Evolutionary conservation across 30 jellyfish, hydroid and myxozoan genomes (phyloP).

Genomic region (Nemopilema nomurai): DNA sequence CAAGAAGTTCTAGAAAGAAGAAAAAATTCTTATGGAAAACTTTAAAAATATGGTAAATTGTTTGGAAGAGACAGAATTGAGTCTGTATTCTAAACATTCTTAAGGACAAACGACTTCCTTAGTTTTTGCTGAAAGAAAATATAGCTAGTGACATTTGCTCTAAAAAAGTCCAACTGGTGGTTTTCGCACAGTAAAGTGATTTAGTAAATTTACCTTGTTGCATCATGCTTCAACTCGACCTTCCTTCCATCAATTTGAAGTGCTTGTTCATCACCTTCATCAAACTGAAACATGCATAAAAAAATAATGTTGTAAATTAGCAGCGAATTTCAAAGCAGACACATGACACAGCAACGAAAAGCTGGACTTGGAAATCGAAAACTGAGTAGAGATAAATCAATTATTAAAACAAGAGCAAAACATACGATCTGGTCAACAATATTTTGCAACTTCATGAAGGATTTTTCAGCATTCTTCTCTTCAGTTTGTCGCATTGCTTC

Average conservation of each 20-base stretch:
- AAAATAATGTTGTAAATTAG: too few species aligned
- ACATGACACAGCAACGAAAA: neutral
- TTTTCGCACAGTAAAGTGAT: neutral
- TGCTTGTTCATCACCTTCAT: slow-evolving; percentile 36
- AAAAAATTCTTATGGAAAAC: too few species aligned
- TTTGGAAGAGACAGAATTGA: too few species aligned
- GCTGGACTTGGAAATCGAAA: neutral
- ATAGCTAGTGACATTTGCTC: too few species aligned
- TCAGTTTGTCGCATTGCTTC: slow-evolving; percentile 52
- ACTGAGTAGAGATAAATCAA: neutral
- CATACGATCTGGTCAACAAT: slow-evolving; percentile 54
- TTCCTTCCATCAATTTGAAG: slow-evolving; percentile 44
- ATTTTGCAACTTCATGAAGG: slow-evolving; percentile 53
- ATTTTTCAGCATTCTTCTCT: slow-evolving; percentile 11
- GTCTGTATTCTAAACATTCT: too few species aligned
- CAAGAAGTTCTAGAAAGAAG: too few species aligned
- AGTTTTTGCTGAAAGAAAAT: too few species aligned
- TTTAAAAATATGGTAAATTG: too few species aligned
- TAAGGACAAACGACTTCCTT: too few species aligned
- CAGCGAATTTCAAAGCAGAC: neutral
- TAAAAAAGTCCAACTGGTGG: too few species aligned
- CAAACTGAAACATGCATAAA: slow-evolving; percentile 30
- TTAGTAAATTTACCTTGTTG: slow-evolving; percentile 30
- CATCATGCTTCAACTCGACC: slow-evolving; percentile 20
- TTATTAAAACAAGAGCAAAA: neutral